Base-by-base conservation (phyloP, 2,888 invertebrate species). In the Drosophila eohydei region DNA sequence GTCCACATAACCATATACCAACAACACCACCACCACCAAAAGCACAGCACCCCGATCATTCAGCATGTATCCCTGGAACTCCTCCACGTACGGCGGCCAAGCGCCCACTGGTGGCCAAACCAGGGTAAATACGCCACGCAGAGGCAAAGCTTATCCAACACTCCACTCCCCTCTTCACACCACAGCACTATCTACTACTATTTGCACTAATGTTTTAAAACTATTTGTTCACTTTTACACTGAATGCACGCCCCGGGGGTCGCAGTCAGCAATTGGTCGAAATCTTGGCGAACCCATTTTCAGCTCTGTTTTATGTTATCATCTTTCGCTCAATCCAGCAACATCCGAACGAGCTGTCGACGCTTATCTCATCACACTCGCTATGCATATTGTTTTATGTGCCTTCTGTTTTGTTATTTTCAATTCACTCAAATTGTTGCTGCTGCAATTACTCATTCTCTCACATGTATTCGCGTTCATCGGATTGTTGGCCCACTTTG, bases 61-160 rank as follows among this genome's bases (percentile, higher is more conserved):
- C 64, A 66, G 56, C 72, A 92, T 92, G 92, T 92, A 92, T 85
- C 92, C 92, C 78, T 92, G 92, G 92, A 92, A 88, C 78, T 92
- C 92, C 52, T 87, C 92, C 81, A 82, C 91, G 70, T 92, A 92
- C 83, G 90, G 89, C 83, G 89, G 81, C 61, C 87, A 75, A 78
- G 81, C 64, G 69, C 76, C 80, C 57, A 79, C 57, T 74, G 75
- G 71, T 73, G 74, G 62, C 48, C 73, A 74, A 65, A 58, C 28
- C 71, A 74, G 83, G 85, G 85, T 86, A 86, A 86, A 81, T 86
- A 86, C 72, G 68, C 74, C 74, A 74, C 67, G 63, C 67, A 56
- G 59, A 61, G 60, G 36, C 62, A 71, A 34, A n/a, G 48, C 58
- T 59, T 58, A 63, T 60, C 54, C 57, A 61, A 60, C 71, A 38